Percentiles rank a stretch among this genome's conserved stretches.
These are phyloP conservation scores for Chloroceryle amazona DNA, from an alignment of 2,797 vertebrate genomes.

Conservation along the genomic window DNA sequence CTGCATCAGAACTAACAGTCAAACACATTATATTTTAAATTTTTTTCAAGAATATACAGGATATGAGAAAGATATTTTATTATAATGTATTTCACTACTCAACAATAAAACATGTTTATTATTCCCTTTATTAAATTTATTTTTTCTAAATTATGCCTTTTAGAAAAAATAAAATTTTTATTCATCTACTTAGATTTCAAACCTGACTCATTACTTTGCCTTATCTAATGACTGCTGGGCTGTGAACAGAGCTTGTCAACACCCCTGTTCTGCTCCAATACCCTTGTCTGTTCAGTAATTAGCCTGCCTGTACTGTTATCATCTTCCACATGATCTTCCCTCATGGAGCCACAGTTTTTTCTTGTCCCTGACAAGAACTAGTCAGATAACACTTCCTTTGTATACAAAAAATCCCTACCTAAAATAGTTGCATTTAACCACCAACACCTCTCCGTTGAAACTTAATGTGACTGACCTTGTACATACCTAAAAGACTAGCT, in stretches of 20 bases:
- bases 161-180: neutral
- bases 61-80: neutral
- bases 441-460: neutral
- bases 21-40: neutral
- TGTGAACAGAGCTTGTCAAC: neutral
- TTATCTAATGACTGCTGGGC: neutral
- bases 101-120: neutral
- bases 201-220: accelerated
- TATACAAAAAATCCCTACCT: neutral
- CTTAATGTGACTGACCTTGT: neutral
- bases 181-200: neutral
- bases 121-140: neutral
- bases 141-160: neutral
- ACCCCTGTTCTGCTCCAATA: neutral
- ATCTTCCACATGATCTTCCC: neutral
- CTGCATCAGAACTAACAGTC: neutral
- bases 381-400: neutral
- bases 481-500: neutral
- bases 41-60: neutral
- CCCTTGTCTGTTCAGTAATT: neutral
- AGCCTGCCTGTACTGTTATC: neutral
- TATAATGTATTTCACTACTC: neutral
- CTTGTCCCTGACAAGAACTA: neutral
- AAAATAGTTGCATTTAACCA: neutral
- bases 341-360: neutral